Evolutionary conservation across 1,140 invertebrate species (phyloP).

Genomic region (Chrysoperla carnea): DNA sequence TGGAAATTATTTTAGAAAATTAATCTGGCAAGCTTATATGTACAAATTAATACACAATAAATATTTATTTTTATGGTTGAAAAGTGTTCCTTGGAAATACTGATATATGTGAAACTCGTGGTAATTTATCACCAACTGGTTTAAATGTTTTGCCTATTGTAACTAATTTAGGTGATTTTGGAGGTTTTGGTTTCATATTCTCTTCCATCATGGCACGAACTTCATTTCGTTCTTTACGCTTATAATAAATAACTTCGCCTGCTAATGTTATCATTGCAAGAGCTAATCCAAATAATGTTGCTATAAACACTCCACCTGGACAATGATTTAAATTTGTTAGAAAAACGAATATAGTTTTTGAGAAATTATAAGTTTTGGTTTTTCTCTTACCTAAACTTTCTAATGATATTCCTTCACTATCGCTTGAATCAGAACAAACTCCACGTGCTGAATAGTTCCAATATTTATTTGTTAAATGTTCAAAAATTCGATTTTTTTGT

Average conservation of each 20-base stretch:
- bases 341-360: neutral
- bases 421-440: constrained; percentile 50
- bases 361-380: neutral
- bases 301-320: constrained; percentile 74
- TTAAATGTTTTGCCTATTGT: constrained; percentile 26
- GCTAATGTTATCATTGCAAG: constrained; percentile 66
- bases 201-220: constrained; percentile 15
- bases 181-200: constrained; percentile 12
- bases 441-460: constrained; percentile 59
- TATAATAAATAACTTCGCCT: constrained; percentile 64
- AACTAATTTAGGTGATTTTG: constrained; percentile 16
- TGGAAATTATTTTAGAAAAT: too few relatives aligned
- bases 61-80: neutral
- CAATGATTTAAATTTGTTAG: constrained; percentile 6
- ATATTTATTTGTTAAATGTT: constrained; percentile 54
- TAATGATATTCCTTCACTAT: constrained; percentile 72
- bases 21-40: too few relatives aligned
- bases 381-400: constrained; percentile 57
- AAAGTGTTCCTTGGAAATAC: constrained; percentile 23
- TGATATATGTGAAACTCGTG: constrained; percentile 28
- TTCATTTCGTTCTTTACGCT: constrained; percentile 34
- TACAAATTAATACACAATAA: too few relatives aligned
- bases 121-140: constrained; percentile 18
- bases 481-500: constrained; percentile 73
- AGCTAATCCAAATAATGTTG: constrained; percentile 63